Base-by-base conservation (phyloP, 1,140 invertebrate genomes). In the Aporrectodea caliginosa region DNA sequence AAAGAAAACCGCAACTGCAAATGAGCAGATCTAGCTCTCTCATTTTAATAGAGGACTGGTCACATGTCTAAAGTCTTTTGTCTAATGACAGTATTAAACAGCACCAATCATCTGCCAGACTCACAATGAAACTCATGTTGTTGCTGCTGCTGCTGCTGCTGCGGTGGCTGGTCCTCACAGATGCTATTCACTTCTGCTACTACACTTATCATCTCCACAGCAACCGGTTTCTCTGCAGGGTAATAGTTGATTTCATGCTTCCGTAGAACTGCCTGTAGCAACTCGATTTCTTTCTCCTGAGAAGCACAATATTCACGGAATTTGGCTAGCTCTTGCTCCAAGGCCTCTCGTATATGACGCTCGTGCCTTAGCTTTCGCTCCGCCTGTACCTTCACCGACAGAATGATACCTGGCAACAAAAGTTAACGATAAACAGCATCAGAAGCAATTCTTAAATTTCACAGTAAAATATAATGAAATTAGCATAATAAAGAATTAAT, bases 341-440 rank as follows among this genome's bases (percentile, higher is more conserved):
- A 81, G 0, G 84, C 86, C 80, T 85, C 83, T 30, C 85, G 73
- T 2, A 83, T 73, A 32, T 82, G 76, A 35, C 78, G 78, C 78
- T 89, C 88, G 78, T 82, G 82, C 22, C 83, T 78, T n/a, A 88
- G 78, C 73, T 84, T 85, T 34, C 86, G 85, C 32, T 88, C 87
- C 35, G 87, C 83, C 79, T 88, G 85, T 30, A 81, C 83, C 81
- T 88, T 87, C 0, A 89, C 86, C 33, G 88, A 88, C 76, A 88
- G 71, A 2, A 89, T 84, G 74, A 89, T 87, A 43, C 88, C 88
- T 88, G 81, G 22, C 22, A n/a, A 31, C 68, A 78, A 16, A 30
- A n/a, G 35, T 0, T 32, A 29, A 34, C 34, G n/a, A 70, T 30
- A 78, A 32, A 78, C 30, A 70, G n/a, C 30, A 30, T 30, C 1